phyloP scores from a whole-genome alignment of 1,140 invertebrate genomes.

The Pseudachorutes palmiensis region DNA sequence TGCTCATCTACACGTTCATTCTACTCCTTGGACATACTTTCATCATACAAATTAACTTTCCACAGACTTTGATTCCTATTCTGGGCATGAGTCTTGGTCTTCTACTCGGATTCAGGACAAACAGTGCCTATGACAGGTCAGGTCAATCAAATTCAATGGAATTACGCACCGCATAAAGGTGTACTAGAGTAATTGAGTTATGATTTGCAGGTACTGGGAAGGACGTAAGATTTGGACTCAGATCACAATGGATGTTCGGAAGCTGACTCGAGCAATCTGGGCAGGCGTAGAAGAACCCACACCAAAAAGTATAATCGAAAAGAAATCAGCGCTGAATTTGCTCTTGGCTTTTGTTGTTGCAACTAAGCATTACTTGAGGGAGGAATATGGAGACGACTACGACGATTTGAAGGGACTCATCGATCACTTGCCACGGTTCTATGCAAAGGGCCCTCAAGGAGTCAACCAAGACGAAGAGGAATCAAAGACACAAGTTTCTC shows the following conservation, averaged over 20 bases:
- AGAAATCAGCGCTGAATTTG: conserved; percentile 32
- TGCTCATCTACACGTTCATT: conserved; percentile 24
- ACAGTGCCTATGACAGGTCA: conserved; percentile 35
- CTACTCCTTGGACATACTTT: conserved; percentile 29
- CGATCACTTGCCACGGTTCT: conserved; percentile 27
- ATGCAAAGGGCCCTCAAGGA: background rate
- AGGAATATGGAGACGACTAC: conserved; percentile 33
- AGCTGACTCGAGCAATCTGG: conserved; percentile 20
- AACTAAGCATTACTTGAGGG: conserved; percentile 29
- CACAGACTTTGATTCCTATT: conserved; percentile 31
- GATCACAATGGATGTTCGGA: conserved; percentile 18
- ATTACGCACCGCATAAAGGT: too few species aligned
- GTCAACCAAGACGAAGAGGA: too few species aligned
- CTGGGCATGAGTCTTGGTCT: conserved; percentile 32
- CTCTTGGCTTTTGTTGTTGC: conserved; percentile 30
- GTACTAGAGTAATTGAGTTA: background rate
- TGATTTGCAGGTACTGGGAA: conserved; percentile 27
- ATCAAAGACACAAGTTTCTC: too few species aligned
- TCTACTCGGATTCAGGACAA: conserved; percentile 31
- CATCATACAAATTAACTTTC: conserved; percentile 29
- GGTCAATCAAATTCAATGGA: background rate
- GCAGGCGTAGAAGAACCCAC: conserved; percentile 14
- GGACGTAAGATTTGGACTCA: conserved; percentile 21
- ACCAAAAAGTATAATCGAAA: conserved; percentile 15
- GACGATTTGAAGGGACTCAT: conserved; percentile 29